Base-by-base conservation (phyloP, 2,888 invertebrate genomes). In the Drosophila meridionalis region DNA sequence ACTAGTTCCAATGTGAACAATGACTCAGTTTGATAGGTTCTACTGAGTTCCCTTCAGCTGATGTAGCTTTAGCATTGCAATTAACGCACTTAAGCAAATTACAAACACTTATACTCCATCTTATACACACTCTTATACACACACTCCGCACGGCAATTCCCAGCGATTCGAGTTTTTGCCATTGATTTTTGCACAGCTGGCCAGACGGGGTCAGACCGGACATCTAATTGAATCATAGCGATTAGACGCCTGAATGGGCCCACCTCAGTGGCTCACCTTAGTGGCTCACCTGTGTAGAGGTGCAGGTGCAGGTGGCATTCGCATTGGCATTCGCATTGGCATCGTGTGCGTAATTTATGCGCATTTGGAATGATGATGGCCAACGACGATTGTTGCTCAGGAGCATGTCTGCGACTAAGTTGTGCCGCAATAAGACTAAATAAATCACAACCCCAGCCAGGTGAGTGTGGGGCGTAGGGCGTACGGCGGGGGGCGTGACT, bases 341-440 rank as follows among this genome's bases (percentile, higher is more conserved):
- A 20, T 55, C 68, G 55, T 56, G 32, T 74, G 30, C 42, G 60
- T 87, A 89, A 89, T 89, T 84, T 87, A 89, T 89, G 87, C 82
- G 89, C 85, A 87, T 87, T 84, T 82, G 65, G 47, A 63, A 75
- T 86, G 69, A 66, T 74, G 60, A 59, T 69, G 47, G 50, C 34
- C 50, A 11, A 53, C 78, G 78, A 82, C 78, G 78, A 82, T 82
- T 81, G 69, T 63, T 63, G 59, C 71, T 53, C 53, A 59, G 34
- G 26, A 56, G 60, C 40, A 30, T 40, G 68, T 45, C 65, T 73
- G 69, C 45, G 55, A 52, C 48, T 66, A 59, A 78, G 52, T 57
- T 63, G 73, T 61, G 59, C 52, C 43, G 38, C 53, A 63, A 69
- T 38, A 40, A 28, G 40, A 38, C 38, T 71, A 55, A 69, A 80